Evolutionary conservation across 2,113 vertebrate genomes (phyloP).

Genomic region (Dicerorhinus sumatrensis): DNA sequence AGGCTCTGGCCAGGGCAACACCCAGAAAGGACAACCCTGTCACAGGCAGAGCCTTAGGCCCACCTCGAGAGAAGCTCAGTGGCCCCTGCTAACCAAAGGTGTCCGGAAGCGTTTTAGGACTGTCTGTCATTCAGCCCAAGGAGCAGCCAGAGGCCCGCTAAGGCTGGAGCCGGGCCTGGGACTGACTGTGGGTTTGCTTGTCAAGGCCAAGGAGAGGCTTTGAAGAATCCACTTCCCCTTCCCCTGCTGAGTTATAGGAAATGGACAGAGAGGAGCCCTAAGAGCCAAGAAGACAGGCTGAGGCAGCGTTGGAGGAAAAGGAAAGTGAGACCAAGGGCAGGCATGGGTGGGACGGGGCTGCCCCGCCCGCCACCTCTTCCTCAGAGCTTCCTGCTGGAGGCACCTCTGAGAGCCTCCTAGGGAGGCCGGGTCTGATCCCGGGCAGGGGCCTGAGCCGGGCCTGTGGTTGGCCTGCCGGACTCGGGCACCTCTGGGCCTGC

Average conservation of each 20-base stretch:
- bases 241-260: slow-evolving; percentile 61
- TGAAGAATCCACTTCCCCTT: slow-evolving; percentile 55
- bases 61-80: background rate
- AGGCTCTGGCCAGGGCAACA: background rate
- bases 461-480: slow-evolving; percentile 62
- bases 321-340: slow-evolving; percentile 47
- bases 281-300: background rate
- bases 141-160: background rate
- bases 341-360: background rate
- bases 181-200: background rate
- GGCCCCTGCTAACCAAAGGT: no score
- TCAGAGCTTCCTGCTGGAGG: background rate
- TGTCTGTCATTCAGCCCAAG: background rate
- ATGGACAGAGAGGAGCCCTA: background rate
- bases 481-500: background rate
- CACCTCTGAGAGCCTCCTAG: slow-evolving; percentile 58
- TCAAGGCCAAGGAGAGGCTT: background rate
- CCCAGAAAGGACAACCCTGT: background rate
- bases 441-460: background rate
- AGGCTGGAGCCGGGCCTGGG: background rate
- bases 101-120: background rate
- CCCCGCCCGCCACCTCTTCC: background rate
- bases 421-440: background rate
- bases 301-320: slow-evolving; percentile 46
- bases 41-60: no score